phyloP scores from a whole-genome alignment of 1,140 invertebrate genomes.

The Aphelenchoides besseyi region DNA sequence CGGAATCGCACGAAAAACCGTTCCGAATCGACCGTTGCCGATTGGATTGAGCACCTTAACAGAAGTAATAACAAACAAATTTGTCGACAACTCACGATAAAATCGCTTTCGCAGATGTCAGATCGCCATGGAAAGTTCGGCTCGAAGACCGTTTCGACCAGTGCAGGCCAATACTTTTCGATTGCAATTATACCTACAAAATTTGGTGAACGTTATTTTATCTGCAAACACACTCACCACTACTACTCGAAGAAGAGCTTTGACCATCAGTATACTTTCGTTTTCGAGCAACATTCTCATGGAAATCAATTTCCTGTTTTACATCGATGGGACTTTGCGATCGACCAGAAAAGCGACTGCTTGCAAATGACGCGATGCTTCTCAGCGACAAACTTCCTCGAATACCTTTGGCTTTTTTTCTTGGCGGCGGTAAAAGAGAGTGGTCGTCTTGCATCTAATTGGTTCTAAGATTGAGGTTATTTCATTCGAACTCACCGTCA shows the following conservation, averaged over 20 bases:
- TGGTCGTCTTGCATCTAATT: slow-evolving; percentile 6
- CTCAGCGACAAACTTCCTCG: slow-evolving; percentile 13
- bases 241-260: background rate
- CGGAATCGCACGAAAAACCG: slow-evolving; percentile 11
- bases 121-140: slow-evolving; percentile 21
- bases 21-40: slow-evolving; percentile 23
- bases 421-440: background rate
- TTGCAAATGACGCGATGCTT: slow-evolving; percentile 14
- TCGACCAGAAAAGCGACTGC: slow-evolving; percentile 9
- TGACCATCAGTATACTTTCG: background rate
- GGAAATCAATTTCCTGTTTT: background rate
- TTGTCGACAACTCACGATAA: background rate
- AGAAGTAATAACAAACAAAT: background rate
- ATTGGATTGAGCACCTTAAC: slow-evolving; percentile 14
- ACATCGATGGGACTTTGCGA: slow-evolving; percentile 12
- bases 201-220: background rate
- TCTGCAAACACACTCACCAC: background rate
- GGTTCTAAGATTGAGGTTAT: too few species aligned
- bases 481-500: background rate
- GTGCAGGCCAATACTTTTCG: slow-evolving; percentile 22
- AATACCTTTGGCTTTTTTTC: background rate
- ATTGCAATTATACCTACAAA: slow-evolving; percentile 23
- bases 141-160: background rate
- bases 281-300: slow-evolving; percentile 1
- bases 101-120: slow-evolving; percentile 24